Percentiles rank a stretch among this genome's conserved stretches.
Evolutionary conservation across 2,888 invertebrate species (phyloP).

Genomic region (Hylaea fasciaria): DNA sequence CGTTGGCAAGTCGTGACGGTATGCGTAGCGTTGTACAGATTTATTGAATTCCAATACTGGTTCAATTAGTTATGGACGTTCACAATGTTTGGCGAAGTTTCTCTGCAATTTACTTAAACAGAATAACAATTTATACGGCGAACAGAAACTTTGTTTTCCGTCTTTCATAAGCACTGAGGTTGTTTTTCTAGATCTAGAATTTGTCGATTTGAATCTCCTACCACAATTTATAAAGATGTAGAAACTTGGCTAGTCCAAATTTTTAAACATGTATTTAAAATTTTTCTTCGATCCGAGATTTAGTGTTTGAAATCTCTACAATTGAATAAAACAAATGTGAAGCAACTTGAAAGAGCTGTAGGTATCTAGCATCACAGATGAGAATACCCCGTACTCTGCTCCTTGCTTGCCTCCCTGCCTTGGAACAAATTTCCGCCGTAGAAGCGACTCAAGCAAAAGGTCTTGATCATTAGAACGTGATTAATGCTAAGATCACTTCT

Average conservation of each 20-base stretch:
- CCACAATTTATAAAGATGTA: background rate
- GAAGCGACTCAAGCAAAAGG: slow-evolving; percentile 45
- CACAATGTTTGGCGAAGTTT: slow-evolving; percentile 34
- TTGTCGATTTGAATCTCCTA: background rate
- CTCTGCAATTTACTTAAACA: slow-evolving; percentile 16
- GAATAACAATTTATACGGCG: slow-evolving; percentile 3
- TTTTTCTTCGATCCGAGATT: background rate
- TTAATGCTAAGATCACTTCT: slow-evolving; percentile 44
- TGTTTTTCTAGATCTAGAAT: background rate
- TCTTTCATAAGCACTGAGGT: background rate
- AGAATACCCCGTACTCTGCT: slow-evolving; percentile 47
- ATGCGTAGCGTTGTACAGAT: slow-evolving; percentile 45
- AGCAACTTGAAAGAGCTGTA: background rate
- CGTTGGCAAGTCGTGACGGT: slow-evolving; percentile 53
- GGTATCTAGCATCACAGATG: slow-evolving; percentile 22
- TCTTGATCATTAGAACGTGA: slow-evolving; percentile 52
- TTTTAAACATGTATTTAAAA: background rate
- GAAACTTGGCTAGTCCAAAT: background rate
- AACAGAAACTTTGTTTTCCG: background rate
- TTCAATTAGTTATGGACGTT: slow-evolving; percentile 31
- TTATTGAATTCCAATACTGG: slow-evolving; percentile 56
- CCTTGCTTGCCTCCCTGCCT: too few relatives aligned
- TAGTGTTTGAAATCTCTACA: background rate
- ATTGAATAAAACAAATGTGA: background rate
- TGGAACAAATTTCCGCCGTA: slow-evolving; percentile 53